phyloP scores from a whole-genome alignment of 2,888 invertebrate genomes.

The Imbricaverruca yamaguchii region DNA sequence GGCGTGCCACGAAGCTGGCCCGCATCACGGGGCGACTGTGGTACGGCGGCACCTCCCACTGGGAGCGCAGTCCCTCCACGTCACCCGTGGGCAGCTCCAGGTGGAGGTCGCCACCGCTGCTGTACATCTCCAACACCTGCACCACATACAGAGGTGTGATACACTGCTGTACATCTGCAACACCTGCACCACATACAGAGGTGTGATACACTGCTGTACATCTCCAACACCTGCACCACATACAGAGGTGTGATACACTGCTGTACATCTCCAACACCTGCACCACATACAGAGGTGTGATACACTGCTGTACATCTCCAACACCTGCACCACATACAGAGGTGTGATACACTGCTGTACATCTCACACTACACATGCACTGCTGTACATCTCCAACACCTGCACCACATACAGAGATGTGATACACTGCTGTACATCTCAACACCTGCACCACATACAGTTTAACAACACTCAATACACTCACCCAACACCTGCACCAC shows the following conservation, averaged over 20 bases:
- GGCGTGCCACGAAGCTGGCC: constrained; percentile 67
- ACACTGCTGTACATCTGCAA: not conserved
- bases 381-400: constrained; percentile 53
- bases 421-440: too few species aligned
- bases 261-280: not conserved
- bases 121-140: constrained; percentile 49
- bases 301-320: constrained; percentile 57
- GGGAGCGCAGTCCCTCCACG: constrained; percentile 65
- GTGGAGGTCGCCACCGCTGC: constrained; percentile 80
- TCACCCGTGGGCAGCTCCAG: constrained; percentile 67
- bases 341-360: not conserved
- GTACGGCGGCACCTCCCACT: constrained; percentile 88
- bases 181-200: not conserved
- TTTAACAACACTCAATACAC: constrained; percentile 64
- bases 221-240: constrained; percentile 45
- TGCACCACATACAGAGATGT: too few species aligned
- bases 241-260: not conserved
- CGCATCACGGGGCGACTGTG: constrained; percentile 79
- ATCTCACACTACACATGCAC: constrained; percentile 49
- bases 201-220: constrained; percentile 53
- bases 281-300: not conserved
- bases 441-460: too few species aligned
- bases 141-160: not conserved
- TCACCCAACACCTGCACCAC: constrained; percentile 46
- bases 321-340: constrained; percentile 39